Base-by-base conservation (phyloP, 2,797 vertebrate species). In the Harpagifer antarcticus region DNA sequence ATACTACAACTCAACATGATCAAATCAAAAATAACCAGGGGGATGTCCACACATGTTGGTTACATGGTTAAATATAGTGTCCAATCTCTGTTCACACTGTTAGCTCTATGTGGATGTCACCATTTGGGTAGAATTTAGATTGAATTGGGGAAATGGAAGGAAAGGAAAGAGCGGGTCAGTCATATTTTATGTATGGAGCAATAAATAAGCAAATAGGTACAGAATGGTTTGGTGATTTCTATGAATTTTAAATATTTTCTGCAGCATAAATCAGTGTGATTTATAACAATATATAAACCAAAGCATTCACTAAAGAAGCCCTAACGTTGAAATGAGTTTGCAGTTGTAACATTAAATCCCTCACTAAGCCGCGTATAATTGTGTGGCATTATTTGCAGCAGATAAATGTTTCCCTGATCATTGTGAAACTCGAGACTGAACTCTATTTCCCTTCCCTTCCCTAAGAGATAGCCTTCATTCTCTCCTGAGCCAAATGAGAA, bases 161-260 rank as follows among this genome's bases (percentile, higher is more conserved):
- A 68, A 81, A 79, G 62, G 63, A 81, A 85, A 85, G 68, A 48
- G 55, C 45, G 3, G 11, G 31, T 85, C 59, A 74, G 74, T 87
- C 83, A 92, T 92, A 86, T 90, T 92, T 92, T 91, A 91, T 93
- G 88, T 83, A 92, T 90, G 66, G 56, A 77, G 15, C 57, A 74
- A 79, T 81, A 88, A 91, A 89, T 84, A 91, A 92, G 79, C 81
- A 91, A 91, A 92, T 85, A 79, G 80, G 59, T 76, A 72, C 71
- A 81, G 79, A 84, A 84, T 75, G 83, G 86, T 84, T 83, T 84
- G 63, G 59, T 68, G 72, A 88, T 86, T 87, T 90, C 86, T 66
- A 92, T 93, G 84, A 89, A 93, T 93, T 91, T 91, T 88, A 91
- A 93, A 91, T 91, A 52, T 74, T 48, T 45, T 4, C 45, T 16